Conservation (phyloP, 2,113 vertebrate genomes). For the Neotoma lepida region DNA sequence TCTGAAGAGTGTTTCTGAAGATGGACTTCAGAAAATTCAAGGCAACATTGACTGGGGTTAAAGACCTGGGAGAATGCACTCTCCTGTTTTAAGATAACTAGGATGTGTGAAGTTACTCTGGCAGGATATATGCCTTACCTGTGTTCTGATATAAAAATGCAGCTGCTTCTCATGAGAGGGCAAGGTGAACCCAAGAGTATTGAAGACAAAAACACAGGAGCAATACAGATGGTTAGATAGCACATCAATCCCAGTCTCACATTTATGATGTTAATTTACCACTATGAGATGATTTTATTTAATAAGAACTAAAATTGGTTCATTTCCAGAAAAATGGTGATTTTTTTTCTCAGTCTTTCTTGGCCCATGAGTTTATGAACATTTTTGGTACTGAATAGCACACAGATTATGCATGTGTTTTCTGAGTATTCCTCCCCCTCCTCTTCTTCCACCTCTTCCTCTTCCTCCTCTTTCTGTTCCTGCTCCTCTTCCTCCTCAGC, state of each 20-base stretch:
- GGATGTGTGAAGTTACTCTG: not conserved
- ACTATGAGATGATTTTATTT: not conserved
- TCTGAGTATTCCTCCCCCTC: not conserved
- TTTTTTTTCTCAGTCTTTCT: not conserved
- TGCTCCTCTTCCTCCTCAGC: not conserved
- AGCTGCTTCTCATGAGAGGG: too few species aligned
- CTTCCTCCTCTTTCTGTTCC: not conserved
- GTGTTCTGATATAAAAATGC: not conserved
- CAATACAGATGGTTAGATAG: not conserved
- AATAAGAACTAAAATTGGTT: not conserved
- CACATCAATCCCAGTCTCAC: not conserved
- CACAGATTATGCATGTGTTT: too few species aligned
- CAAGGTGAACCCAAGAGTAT: not conserved
- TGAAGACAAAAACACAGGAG: not conserved
- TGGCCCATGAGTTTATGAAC: fast-evolving
- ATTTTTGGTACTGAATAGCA: fast-evolving
- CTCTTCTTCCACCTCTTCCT: not conserved
- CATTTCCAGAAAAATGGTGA: not conserved
- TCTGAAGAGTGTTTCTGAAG: too few species aligned
- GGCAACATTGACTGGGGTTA: not conserved
- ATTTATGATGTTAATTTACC: not conserved
- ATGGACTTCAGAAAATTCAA: not conserved
- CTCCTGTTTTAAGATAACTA: not conserved
- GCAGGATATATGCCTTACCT: not conserved
- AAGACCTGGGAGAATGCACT: too few species aligned